phyloP scores from a whole-genome alignment of 2,888 invertebrate species.

The Mimumesa dahlbomi region DNA sequence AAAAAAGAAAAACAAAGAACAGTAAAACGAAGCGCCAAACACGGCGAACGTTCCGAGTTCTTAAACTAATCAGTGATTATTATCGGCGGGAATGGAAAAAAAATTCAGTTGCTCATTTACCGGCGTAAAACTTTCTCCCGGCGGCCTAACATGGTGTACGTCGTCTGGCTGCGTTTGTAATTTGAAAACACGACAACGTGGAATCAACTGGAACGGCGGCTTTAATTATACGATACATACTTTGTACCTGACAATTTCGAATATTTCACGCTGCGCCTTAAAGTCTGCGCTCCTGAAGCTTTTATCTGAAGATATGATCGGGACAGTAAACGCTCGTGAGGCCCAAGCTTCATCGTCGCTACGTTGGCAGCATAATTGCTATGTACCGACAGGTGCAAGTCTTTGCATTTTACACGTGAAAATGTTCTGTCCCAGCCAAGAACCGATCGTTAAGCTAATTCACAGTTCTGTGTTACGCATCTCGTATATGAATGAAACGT shows the following conservation, averaged over 20 bases:
- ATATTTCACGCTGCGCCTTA: neutral
- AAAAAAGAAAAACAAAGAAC: too few relatives aligned
- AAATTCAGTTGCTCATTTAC: too few relatives aligned
- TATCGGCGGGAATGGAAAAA: too few relatives aligned
- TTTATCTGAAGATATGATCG: constrained; percentile 11
- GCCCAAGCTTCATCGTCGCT: constrained; percentile 20
- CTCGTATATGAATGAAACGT: constrained; percentile 22
- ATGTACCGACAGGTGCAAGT: constrained; percentile 25
- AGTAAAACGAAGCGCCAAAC: too few relatives aligned
- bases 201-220: constrained; percentile 1
- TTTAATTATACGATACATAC: constrained; percentile 30
- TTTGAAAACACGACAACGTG: neutral
- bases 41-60: too few relatives aligned
- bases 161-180: too few relatives aligned
- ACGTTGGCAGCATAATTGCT: constrained; percentile 39
- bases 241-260: constrained; percentile 23
- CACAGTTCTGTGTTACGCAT: neutral
- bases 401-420: constrained; percentile 30
- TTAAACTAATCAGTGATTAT: too few relatives aligned
- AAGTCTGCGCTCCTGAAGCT: neutral
- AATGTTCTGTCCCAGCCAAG: constrained; percentile 9
- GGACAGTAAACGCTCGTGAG: constrained; percentile 7
- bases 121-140: too few relatives aligned
- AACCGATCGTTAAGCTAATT: constrained; percentile 35
- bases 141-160: too few relatives aligned